Conservation (phyloP, 2,888 invertebrate genomes). For the Microplitis manilae region DNA sequence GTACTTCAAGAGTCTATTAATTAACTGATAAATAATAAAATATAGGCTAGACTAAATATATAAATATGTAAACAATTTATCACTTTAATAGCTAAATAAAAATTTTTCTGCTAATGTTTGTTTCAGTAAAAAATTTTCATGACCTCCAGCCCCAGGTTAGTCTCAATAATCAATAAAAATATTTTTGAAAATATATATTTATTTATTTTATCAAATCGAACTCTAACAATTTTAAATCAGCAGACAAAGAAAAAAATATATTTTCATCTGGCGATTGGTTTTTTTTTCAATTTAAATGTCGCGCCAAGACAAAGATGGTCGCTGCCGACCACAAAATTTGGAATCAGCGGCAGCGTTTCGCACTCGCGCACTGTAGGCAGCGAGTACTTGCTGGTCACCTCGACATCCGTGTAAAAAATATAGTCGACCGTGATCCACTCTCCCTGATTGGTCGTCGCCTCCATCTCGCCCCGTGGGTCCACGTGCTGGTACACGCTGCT, state of each 20-base stretch:
- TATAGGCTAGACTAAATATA: neutral
- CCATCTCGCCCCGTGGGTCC: conserved; percentile 70
- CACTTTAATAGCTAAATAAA: neutral
- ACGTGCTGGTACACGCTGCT: conserved; percentile 79
- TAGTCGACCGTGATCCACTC: conserved; percentile 90
- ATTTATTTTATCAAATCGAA: neutral
- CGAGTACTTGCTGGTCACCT: conserved; percentile 72
- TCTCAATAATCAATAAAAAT: neutral
- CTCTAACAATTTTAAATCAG: neutral
- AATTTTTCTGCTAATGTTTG: neutral
- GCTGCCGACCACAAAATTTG: conserved; percentile 83
- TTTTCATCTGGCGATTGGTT: conserved; percentile 28
- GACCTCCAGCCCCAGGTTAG: too few relatives aligned
- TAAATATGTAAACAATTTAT: neutral
- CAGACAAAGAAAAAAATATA: neutral
- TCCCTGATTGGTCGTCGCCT: conserved; percentile 85
- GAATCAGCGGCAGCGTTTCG: conserved; percentile 76
- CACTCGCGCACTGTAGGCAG: conserved; percentile 80
- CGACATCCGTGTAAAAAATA: conserved; percentile 84
- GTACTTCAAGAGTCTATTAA: neutral
- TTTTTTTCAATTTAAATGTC: conserved; percentile 76
- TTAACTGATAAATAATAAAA: neutral
- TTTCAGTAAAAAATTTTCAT: too few relatives aligned
- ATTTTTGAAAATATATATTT: neutral
- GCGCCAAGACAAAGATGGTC: conserved; percentile 90